A percentile compares a stretch with the other conserved stretches of the same genome.
phyloP scores from a whole-genome alignment of 2,888 invertebrate genomes.

The Drosophila greeni region DNA sequence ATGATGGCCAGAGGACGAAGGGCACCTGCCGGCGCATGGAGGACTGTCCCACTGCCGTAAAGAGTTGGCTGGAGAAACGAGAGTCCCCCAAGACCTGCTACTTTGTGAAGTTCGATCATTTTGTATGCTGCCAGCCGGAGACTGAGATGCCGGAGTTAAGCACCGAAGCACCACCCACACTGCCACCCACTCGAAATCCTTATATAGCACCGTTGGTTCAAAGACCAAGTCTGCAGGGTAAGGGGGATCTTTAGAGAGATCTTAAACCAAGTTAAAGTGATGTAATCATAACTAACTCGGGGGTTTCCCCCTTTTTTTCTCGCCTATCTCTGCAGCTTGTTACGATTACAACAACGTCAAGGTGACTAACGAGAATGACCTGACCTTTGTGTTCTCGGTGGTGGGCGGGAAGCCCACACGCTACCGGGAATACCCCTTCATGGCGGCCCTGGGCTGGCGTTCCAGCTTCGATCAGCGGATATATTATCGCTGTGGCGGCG shows the following conservation, averaged over 20 bases:
- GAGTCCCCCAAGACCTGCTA: constrained; percentile 71
- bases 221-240: constrained; percentile 61
- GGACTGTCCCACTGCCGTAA: constrained; percentile 61
- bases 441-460: constrained; percentile 70
- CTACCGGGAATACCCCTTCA: constrained; percentile 52
- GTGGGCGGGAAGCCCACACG: constrained; percentile 44
- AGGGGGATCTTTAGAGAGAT: constrained; percentile 7
- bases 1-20: constrained; percentile 32
- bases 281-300: constrained; percentile 7
- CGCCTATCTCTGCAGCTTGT: constrained; percentile 17
- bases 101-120: constrained; percentile 71
- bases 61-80: constrained; percentile 55
- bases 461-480: constrained; percentile 38
- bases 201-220: constrained; percentile 4
- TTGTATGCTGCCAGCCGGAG: constrained; percentile 61
- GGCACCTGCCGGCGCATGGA: constrained; percentile 63
- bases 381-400: constrained; percentile 4
- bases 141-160: constrained; percentile 3
- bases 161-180: constrained; percentile 8
- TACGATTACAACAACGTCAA: constrained; percentile 19
- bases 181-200: constrained; percentile 10
- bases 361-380: constrained; percentile 6
- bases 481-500: constrained; percentile 71
- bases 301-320: not conserved
- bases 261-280: not conserved